A percentile compares a stretch with the other conserved stretches of the same genome.
Evolutionary conservation across 2,888 invertebrate species (phyloP).

Genomic region (Holacanthella duospinosa): DNA sequence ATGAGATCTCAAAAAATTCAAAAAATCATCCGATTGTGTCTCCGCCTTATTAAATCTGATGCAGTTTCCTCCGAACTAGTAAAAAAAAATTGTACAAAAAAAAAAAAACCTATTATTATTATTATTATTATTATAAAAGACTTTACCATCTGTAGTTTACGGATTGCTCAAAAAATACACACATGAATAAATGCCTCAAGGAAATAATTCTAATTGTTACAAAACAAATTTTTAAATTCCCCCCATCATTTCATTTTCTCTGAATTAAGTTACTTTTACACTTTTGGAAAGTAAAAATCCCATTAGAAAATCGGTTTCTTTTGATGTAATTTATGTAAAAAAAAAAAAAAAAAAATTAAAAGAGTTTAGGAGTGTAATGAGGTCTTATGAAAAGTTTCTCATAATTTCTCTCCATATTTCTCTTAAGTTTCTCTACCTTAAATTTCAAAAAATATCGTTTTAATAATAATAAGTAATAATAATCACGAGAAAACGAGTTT

Average conservation of each 20-base stretch:
- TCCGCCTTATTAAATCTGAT: background rate
- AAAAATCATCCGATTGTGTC: background rate
- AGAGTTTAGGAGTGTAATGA: too few species aligned
- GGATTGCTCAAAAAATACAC: too few species aligned
- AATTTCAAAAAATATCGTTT: constrained; percentile 2
- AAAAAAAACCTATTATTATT: too few species aligned
- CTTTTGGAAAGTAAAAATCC: background rate
- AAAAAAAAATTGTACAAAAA: too few species aligned
- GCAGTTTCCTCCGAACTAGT: too few species aligned
- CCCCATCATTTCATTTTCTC: too few species aligned
- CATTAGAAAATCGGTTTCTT: background rate
- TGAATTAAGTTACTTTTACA: background rate
- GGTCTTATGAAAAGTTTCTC: background rate
- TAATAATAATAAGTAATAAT: constrained; percentile 6
- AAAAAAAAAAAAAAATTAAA: too few species aligned
- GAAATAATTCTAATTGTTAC: too few species aligned
- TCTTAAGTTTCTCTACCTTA: background rate
- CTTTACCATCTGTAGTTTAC: too few species aligned
- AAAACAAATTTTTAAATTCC: too few species aligned
- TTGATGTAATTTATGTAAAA: background rate
- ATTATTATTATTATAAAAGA: too few species aligned
- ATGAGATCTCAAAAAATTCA: background rate
- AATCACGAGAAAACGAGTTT: constrained; percentile 2
- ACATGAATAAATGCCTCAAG: too few species aligned
- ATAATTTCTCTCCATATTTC: background rate